phyloP scores from a whole-genome alignment of 2,888 invertebrate genomes.

The Drosophila multiciliata region DNA sequence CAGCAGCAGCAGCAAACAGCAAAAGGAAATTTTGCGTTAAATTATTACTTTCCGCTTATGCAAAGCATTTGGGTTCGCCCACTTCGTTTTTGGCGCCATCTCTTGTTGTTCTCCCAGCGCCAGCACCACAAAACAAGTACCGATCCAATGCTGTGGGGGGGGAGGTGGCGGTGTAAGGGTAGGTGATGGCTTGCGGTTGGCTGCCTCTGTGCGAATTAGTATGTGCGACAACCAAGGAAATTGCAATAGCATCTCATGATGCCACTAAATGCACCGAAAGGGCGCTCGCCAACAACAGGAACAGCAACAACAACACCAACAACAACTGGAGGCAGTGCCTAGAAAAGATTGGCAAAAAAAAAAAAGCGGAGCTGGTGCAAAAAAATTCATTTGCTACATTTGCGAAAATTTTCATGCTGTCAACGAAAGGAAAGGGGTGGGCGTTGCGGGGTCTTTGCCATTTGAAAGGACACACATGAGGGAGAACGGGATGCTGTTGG shows the following conservation, averaged over 20 bases:
- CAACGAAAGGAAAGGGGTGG: constrained; percentile 31
- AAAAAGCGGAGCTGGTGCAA: constrained; percentile 33
- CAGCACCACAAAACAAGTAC: constrained; percentile 27
- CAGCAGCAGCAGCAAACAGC: constrained; percentile 61
- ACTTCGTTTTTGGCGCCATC: constrained; percentile 60
- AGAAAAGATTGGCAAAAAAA: constrained; percentile 49
- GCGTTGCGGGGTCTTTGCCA: constrained; percentile 26
- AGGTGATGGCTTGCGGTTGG: constrained; percentile 54
- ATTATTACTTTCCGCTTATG: constrained; percentile 84
- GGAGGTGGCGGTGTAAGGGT: constrained; percentile 1
- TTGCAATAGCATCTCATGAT: constrained; percentile 81
- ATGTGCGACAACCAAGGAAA: constrained; percentile 83
- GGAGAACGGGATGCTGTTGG: not conserved
- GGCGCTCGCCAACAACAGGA: constrained; percentile 50
- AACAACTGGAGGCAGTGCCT: constrained; percentile 21
- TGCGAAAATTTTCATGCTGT: constrained; percentile 73
- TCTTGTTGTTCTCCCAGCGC: constrained; percentile 53
- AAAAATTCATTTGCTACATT: constrained; percentile 82
- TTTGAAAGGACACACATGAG: constrained; percentile 59
- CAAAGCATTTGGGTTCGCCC: constrained; percentile 78
- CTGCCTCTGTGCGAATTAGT: constrained; percentile 77
- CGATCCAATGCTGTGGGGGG: not conserved
- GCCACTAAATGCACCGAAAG: constrained; percentile 79
- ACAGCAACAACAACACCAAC: constrained; percentile 27
- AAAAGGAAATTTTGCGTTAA: constrained; percentile 83